phyloP scores from a whole-genome alignment of 1,140 invertebrate genomes.

The Thalassaphorura encarpata region DNA sequence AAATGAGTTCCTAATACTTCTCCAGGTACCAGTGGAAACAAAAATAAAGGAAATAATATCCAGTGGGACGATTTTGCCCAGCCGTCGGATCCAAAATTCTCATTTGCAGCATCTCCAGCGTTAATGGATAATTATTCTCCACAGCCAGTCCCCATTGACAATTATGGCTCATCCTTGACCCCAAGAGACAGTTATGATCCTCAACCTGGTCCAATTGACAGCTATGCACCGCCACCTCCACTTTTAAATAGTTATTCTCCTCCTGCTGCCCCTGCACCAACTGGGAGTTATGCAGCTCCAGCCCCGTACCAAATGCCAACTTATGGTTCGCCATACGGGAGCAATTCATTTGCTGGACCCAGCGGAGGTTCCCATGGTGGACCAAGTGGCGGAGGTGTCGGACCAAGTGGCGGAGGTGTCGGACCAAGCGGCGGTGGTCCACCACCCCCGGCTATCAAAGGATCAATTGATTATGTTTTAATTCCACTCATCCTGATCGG shows the following conservation, averaged over 20 bases:
- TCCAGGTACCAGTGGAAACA: too few relatives aligned
- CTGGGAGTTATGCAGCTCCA: not conserved
- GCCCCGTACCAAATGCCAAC: not conserved
- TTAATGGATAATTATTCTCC: not conserved
- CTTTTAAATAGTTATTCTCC: not conserved
- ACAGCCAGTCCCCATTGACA: not conserved
- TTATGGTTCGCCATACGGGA: too few relatives aligned
- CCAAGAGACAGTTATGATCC: not conserved
- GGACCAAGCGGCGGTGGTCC: not conserved
- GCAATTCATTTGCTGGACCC: too few relatives aligned
- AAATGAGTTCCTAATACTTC: too few relatives aligned
- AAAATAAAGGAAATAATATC: too few relatives aligned
- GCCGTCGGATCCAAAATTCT: too few relatives aligned
- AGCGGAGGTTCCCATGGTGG: too few relatives aligned
- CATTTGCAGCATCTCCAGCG: too few relatives aligned
- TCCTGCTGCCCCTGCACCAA: not conserved
- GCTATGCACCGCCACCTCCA: not conserved
- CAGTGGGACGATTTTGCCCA: too few relatives aligned
- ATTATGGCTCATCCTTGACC: not conserved
- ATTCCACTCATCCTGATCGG: constrained; percentile 28
- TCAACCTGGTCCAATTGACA: not conserved
- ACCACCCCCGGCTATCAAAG: constrained; percentile 16
- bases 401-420: not conserved
- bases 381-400: not conserved
- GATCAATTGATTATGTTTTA: constrained; percentile 26